Evolutionary conservation across 37 sponge, comb jelly and placozoan genomes (phyloP), one percentile per base, ranked within the genome.

Genomic region (Tethya wilhelma): DNA sequence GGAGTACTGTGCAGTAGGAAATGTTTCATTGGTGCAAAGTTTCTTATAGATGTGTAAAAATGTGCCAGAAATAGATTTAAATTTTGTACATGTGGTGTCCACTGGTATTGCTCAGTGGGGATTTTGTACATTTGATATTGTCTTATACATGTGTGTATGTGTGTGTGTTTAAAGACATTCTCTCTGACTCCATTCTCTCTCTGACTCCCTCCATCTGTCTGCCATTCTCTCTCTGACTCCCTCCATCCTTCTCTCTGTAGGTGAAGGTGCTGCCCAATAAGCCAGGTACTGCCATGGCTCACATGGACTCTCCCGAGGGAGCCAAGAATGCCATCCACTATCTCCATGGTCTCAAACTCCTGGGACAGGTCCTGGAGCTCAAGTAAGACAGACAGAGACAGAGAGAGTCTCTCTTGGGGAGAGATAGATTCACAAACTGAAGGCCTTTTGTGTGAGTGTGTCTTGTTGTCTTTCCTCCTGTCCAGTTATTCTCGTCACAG

Each of bases 231-330:
- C n/a, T n/a, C n/a, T n/a, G 23, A 25, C 26, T 26, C 22, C 25
- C 63, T 37, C 23, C 4, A 37, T 38, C 23, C 41, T 67, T 44
- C 37, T 22, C 12, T 28, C 39, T 49, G 4, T 53, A 91, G 87
- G 85, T 96, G 56, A 96, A 96, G 74, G 71, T 96, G 32, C 81
- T 96, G 25, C 37, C 74, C 33, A 96, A 92, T 71, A 96, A 96
- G 78, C 87, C 84, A 7, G 96, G 96, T 17, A 92, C 93, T 17
- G 96, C 96, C 23, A 96, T 96, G 96, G 96, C 85, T 28, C 93
- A 96, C 80, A 77, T 96, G 90, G 93, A 96, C 73, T 44, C 60
- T 23, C 87, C 87, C 25, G 79, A 84, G 37, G 84, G 82, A 29
- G 93, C 93, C 12, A 89, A 77, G 62, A 90, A 89, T 68, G 96